These are phyloP conservation scores for Emydura subglobosa DNA, from an alignment of 2,113 vertebrate genomes.

Conservation along the genomic window DNA sequence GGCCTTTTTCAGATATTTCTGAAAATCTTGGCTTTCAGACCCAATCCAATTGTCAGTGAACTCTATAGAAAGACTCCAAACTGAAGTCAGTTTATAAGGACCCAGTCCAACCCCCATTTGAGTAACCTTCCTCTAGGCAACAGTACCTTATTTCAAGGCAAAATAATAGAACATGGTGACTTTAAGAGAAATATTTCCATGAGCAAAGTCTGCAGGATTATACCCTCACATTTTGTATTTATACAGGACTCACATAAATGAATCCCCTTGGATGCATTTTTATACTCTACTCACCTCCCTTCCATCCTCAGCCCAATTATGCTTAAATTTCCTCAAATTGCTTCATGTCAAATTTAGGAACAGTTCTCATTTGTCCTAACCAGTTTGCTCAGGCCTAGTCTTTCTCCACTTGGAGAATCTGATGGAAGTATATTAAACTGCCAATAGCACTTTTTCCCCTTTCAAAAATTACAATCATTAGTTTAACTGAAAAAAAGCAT, in stretches of 20 bases:
- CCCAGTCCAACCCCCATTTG: not conserved
- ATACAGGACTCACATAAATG: not conserved
- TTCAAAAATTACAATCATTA: not conserved
- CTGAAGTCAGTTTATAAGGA: not conserved
- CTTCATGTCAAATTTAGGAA: not conserved
- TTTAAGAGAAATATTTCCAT: accelerated
- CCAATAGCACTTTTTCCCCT: not conserved
- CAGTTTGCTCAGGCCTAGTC: not conserved
- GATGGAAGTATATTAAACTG: not conserved
- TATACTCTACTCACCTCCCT: accelerated
- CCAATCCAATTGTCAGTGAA: not conserved
- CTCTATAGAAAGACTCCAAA: not conserved
- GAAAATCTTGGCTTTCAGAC: not conserved
- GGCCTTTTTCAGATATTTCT: not conserved
- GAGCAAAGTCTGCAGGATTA: accelerated
- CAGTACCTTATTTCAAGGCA: not conserved
- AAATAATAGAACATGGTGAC: accelerated
- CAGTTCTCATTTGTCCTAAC: not conserved
- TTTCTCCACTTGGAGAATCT: not conserved
- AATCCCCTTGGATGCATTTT: not conserved
- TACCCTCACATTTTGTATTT: accelerated
- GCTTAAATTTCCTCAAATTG: not conserved
- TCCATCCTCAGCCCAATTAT: not conserved
- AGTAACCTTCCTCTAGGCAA: not conserved
- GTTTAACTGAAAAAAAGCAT: slow-evolving; percentile 13